Evolutionary conservation across 2,113 vertebrate genomes (phyloP).

Genomic region (Conger conger): DNA sequence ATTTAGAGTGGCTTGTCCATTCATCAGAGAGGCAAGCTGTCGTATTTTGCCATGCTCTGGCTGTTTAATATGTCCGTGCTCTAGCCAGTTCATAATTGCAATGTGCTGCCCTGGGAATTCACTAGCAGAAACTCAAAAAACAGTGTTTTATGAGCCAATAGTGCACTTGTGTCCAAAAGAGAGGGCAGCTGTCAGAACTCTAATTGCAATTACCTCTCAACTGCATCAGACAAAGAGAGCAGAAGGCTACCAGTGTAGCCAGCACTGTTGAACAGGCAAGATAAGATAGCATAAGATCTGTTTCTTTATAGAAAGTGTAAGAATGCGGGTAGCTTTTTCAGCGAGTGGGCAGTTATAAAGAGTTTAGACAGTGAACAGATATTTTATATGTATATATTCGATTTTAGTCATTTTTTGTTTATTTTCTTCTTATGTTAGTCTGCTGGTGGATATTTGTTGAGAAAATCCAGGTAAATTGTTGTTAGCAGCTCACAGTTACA

Average conservation of each 20-base stretch:
- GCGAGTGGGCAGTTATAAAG: too few relatives aligned
- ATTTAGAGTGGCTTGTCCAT: constrained; percentile 14
- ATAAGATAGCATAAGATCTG: neutral
- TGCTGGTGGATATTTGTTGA: too few relatives aligned
- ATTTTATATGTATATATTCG: too few relatives aligned
- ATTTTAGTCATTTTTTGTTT: too few relatives aligned
- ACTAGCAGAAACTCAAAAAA: neutral
- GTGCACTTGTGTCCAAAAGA: neutral
- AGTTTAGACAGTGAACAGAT: too few relatives aligned
- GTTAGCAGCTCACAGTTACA: too few relatives aligned
- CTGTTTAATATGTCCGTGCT: neutral
- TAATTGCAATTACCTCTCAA: neutral
- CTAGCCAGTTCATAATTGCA: neutral
- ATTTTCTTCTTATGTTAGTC: too few relatives aligned
- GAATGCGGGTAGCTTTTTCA: neutral
- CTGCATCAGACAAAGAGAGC: neutral
- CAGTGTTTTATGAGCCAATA: too few relatives aligned
- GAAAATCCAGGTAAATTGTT: too few relatives aligned
- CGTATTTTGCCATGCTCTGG: neutral
- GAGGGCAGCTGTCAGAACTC: neutral
- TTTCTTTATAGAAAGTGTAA: neutral
- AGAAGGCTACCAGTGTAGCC: neutral
- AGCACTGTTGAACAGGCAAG: neutral
- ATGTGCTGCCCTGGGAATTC: neutral
- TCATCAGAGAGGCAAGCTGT: constrained; percentile 2